Conservation (phyloP, 2,888 invertebrate species). For the Nipponacmea schrenckii region DNA sequence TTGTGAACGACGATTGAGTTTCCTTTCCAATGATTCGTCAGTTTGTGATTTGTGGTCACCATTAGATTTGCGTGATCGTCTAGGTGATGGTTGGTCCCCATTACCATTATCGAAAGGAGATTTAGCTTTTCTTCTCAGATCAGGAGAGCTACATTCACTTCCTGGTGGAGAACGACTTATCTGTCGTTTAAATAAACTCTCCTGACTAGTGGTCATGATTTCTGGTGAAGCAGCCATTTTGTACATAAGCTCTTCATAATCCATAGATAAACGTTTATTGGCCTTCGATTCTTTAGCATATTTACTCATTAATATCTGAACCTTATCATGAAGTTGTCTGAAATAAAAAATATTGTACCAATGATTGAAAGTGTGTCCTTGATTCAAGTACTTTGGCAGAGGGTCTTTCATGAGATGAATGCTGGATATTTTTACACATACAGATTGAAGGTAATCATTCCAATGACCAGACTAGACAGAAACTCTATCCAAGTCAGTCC, state of each 20-base stretch:
- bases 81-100: conserved; percentile 34
- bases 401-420: no score
- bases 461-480: no score
- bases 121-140: conserved; percentile 32
- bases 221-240: conserved; percentile 72
- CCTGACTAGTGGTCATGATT: conserved; percentile 41
- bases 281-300: conserved; percentile 82
- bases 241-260: conserved; percentile 90
- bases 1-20: conserved; percentile 53
- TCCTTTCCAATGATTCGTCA: conserved; percentile 41
- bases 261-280: conserved; percentile 80
- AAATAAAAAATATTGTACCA: conserved; percentile 31
- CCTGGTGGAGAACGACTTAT: conserved; percentile 48
- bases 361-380: no score
- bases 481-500: no score
- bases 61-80: conserved; percentile 39
- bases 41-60: conserved; percentile 26
- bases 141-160: conserved; percentile 42
- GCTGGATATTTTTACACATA: no score
- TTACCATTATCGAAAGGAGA: conserved; percentile 37
- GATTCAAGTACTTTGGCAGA: no score
- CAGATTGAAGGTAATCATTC: no score
- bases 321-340: conserved; percentile 77
- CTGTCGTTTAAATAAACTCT: conserved; percentile 44
- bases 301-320: conserved; percentile 74